These are phyloP conservation scores for Chalcis sispes DNA, from an alignment of 2,888 invertebrate species.

Conservation along the genomic window DNA sequence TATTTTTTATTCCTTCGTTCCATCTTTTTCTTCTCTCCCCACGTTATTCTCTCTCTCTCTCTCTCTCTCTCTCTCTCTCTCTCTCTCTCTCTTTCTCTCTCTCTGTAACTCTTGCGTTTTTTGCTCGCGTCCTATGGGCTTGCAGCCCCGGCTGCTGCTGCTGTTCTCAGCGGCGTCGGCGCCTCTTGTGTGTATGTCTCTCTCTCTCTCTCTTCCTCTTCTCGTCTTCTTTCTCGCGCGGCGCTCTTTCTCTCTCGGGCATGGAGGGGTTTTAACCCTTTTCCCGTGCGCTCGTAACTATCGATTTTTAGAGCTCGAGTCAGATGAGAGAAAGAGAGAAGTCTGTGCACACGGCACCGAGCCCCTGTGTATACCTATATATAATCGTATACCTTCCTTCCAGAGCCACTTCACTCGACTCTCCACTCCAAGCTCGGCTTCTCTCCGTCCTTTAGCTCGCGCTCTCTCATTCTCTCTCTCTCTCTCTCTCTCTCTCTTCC, in stretches of 20 bases:
- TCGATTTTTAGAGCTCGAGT: conserved; percentile 73
- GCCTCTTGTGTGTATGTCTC: conserved; percentile 56
- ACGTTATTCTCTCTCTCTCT: conserved; percentile 45
- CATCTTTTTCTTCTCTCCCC: conserved; percentile 1
- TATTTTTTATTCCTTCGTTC: too few relatives aligned
- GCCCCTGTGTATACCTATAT: conserved; percentile 50
- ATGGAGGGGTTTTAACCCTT: conserved; percentile 73
- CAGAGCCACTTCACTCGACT: conserved; percentile 64
- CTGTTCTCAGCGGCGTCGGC: conserved; percentile 25
- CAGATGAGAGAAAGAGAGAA: conserved; percentile 59
- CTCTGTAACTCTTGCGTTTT: conserved; percentile 61
- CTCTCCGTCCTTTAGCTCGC: conserved; percentile 66
- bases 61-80: conserved; percentile 53
- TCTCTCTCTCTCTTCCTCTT: conserved; percentile 52
- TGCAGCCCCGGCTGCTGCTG: conserved; percentile 14
- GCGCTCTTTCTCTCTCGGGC: conserved; percentile 59
- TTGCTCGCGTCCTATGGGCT: conserved; percentile 59
- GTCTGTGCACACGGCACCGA: not conserved
- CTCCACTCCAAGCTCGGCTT: not conserved
- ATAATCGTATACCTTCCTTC: conserved; percentile 69
- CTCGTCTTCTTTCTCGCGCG: conserved; percentile 58
- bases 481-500: not conserved
- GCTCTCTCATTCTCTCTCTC: conserved; percentile 13
- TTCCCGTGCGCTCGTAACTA: conserved; percentile 67
- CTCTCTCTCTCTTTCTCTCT: conserved; percentile 56